Conservation (phyloP, 2,797 vertebrate genomes). For the Chaetodon trifasciatus region DNA sequence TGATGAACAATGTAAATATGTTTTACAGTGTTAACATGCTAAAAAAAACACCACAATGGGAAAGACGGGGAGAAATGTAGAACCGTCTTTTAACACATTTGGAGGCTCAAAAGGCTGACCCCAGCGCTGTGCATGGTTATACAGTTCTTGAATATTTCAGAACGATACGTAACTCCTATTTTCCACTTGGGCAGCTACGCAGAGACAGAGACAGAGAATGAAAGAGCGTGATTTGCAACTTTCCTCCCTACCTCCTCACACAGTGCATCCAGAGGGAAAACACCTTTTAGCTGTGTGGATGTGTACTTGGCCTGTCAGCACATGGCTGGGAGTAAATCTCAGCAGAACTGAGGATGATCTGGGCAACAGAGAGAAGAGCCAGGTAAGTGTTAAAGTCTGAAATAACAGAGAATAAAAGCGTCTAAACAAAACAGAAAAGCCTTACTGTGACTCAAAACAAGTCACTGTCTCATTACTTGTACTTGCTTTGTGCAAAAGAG, state of each 20-base stretch:
- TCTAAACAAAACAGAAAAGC: constrained; percentile 16
- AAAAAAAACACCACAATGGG: background rate
- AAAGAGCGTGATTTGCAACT: constrained; percentile 43
- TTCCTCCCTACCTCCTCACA: constrained; percentile 11
- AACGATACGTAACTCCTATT: constrained; percentile 52
- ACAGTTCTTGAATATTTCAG: constrained; percentile 66
- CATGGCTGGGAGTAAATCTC: constrained; percentile 37
- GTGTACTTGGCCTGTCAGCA: constrained; percentile 31
- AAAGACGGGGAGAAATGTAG: background rate
- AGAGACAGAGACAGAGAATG: constrained; percentile 43
- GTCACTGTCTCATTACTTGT: constrained; percentile 1
- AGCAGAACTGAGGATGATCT: constrained; percentile 16
- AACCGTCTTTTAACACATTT: constrained; percentile 10
- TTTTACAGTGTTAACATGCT: constrained; percentile 4
- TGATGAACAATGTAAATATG: background rate
- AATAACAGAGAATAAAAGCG: constrained; percentile 11
- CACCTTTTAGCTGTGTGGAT: constrained; percentile 47
- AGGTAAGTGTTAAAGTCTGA: constrained; percentile 15
- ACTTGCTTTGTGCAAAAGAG: too few relatives aligned
- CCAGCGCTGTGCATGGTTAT: constrained; percentile 37
- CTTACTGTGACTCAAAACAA: background rate
- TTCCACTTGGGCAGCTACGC: constrained; percentile 53
- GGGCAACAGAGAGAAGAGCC: constrained; percentile 16
- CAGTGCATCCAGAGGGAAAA: constrained; percentile 40
- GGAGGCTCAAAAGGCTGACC: constrained; percentile 44